Evolutionary conservation across 2,888 invertebrate genomes (phyloP).

Genomic region (Allolobophora icterica): DNA sequence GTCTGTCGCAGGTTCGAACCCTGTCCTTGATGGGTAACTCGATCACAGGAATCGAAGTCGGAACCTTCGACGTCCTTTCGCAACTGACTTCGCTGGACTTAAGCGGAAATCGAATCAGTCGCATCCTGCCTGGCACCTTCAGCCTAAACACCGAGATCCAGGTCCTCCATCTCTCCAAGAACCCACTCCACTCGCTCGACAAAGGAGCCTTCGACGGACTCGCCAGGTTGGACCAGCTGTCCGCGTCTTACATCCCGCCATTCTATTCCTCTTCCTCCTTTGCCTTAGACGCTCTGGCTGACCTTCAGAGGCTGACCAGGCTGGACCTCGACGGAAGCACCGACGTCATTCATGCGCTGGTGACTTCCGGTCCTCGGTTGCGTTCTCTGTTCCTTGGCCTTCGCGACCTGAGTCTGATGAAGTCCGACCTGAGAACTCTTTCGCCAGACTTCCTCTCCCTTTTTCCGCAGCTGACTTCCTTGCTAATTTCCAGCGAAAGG

Average conservation of each 20-base stretch:
- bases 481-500: conserved; percentile 62
- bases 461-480: background rate
- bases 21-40: conserved; percentile 24
- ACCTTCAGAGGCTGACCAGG: background rate
- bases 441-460: background rate
- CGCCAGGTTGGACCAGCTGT: background rate
- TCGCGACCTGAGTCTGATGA: conserved; percentile 15
- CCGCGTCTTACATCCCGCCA: background rate
- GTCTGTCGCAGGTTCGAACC: conserved; percentile 18
- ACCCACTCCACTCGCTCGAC: conserved; percentile 30
- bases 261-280: background rate
- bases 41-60: background rate
- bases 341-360: background rate
- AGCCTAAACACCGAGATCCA: conserved; percentile 19
- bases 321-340: conserved; percentile 26
- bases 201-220: background rate
- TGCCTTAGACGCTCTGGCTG: background rate
- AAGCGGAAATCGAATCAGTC: conserved; percentile 15
- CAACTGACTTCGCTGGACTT: conserved; percentile 22
- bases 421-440: background rate
- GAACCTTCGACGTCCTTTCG: conserved; percentile 8
- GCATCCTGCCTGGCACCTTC: background rate
- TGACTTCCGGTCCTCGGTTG: background rate
- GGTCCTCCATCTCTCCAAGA: conserved; percentile 32
- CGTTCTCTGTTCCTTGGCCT: background rate